Evolutionary conservation across 2,888 invertebrate genomes (phyloP), one percentile per base, ranked within the genome.

Genomic region (Eubasilissa splendida): DNA sequence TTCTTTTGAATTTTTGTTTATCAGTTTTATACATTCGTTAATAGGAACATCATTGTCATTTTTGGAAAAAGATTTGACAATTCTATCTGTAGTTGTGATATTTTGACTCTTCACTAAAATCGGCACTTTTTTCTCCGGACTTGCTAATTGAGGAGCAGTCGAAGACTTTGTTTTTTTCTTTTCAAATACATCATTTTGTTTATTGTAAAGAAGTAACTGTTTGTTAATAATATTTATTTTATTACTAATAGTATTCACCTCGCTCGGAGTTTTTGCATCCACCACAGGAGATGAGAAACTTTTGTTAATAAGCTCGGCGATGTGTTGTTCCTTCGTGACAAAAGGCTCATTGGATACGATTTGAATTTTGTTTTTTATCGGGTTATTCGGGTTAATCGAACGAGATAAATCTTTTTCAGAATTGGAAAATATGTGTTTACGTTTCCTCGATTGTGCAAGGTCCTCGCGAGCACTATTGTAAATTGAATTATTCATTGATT

Each of bases 1-100:
- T 54, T 82, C 80, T 42, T 80, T 79, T 58, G 73, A 77, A 56
- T 79, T 82, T 63, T 82, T 56, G 9, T 79, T 65, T 22, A 82
- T 80, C 54, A 82, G 33, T 68, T 65, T 77, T 31, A 82, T 68
- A 71, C 74, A 82, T 22, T 82, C 82, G 33, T 74, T 82, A 10
- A 59, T 31, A 31, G 54, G 54, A 11, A 63, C 14, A 66, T 76
- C 66, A 63, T 10, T 33, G 12, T 68, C 50, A 14, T 12, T 12
- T 68, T 68, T 68, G 50, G 68, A 50, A 42, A 12, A 50, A 52
- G 50, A 50, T 52, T 52, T 33, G 5, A 68, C 9, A 10, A 9
- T 58, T 58, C n/a, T 50, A 10, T 50, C 14, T 68, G 63, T 4
- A 8, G 68, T 12, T 68, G 7, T n/a, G 42, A 63, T 12, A 10